Percentiles rank a stretch among this genome's conserved stretches.
Conservation (phyloP, 2,888 invertebrate genomes). For the Folsomia manolachei region DNA sequence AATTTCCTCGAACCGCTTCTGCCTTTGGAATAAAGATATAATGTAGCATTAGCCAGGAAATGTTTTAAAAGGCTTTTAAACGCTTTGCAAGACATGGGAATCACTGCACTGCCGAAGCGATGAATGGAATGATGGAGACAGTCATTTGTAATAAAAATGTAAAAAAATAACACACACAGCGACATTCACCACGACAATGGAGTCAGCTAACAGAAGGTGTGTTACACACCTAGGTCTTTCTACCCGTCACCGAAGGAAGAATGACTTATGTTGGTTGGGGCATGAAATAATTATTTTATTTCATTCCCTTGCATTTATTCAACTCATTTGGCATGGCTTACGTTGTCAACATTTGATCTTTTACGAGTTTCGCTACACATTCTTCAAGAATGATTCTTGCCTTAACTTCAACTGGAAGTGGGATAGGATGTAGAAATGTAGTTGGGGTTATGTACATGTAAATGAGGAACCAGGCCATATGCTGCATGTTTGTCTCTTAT, state of each 20-base stretch:
- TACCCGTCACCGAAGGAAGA: no score
- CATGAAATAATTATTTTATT: neutral
- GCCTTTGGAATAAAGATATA: constrained; percentile 9
- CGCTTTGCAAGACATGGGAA: neutral
- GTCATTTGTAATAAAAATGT: constrained; percentile 22
- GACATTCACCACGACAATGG: neutral
- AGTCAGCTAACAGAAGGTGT: no score
- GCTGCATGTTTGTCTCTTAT: no score
- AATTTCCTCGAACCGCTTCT: constrained; percentile 22
- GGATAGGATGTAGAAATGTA: neutral
- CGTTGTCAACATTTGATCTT: constrained; percentile 15
- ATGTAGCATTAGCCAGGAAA: constrained; percentile 13
- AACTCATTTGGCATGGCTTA: constrained; percentile 13
- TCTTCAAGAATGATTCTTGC: no score
- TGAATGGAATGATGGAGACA: constrained; percentile 15
- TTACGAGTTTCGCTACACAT: constrained; percentile 3
- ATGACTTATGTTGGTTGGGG: no score
- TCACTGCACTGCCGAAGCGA: neutral
- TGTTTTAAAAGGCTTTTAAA: constrained; percentile 18
- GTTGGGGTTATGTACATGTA: no score
- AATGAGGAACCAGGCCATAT: neutral
- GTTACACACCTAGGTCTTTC: no score
- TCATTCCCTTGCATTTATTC: neutral
- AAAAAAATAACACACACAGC: constrained; percentile 16
- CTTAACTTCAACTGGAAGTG: no score